Base-by-base conservation (phyloP, 1,140 invertebrate genomes). In the Nebria ingens region DNA sequence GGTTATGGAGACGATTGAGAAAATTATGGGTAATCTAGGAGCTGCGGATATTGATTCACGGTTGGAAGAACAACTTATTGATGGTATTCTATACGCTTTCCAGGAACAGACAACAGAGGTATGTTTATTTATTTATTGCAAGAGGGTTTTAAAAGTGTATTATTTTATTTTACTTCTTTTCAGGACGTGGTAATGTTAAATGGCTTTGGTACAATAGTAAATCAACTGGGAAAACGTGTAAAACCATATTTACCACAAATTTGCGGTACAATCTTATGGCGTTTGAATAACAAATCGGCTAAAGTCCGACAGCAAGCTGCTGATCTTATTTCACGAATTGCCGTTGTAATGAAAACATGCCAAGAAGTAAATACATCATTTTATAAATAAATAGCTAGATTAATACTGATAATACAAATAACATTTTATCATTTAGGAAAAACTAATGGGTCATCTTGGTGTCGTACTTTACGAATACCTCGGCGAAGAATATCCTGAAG, bases 1-100 rank as follows among this genome's bases (percentile, higher is more conserved):
- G 97, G 97, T 99, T 0, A 99, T 99, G 94, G 97, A 99, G 72
- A 98, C 94, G 0, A 98, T 99, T 59, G 97, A 99, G 71, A 99
- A 99, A 72, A 92, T 98, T 56, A 93, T 99, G 82, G 91, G 89
- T 3, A 96, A 97, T 71, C 77, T 99, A 17, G 97, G 97, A 25
- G 95, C 96, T 0, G 91, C 93, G 0, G 97, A 98, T 70, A 97
- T 99, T 51, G 97, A 99, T 72, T 95, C 93, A 0, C 79, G 96
- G 40, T 73, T 99, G 0, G 97, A 99, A 72, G 97, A 99, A 74
- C 96, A 98, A 67, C 81, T 99, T 11, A 99, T 99, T 73, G 97
- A 99, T 67, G 97, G 97, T 62, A 99, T 99, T 64, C 73, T 99
- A 15, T 99, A 99, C 68, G 97, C 97, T 58, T 99, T 99, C 77